Evolutionary conservation across 2,888 invertebrate genomes (phyloP).

Genomic region (Odontomyia ornata): DNA sequence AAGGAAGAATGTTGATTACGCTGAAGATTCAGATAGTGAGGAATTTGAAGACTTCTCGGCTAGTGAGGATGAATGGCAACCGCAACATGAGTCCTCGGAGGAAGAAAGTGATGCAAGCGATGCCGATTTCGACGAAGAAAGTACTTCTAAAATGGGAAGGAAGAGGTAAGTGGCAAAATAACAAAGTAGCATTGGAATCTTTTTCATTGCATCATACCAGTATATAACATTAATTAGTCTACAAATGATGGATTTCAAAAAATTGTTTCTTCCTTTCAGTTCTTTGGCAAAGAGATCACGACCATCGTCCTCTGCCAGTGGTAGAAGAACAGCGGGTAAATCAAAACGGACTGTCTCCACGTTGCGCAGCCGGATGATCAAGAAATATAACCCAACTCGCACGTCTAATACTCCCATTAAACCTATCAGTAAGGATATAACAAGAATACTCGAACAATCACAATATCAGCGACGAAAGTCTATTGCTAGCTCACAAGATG

Average conservation of each 20-base stretch:
- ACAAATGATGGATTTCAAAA: too few relatives aligned
- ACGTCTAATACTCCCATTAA: conserved; percentile 50
- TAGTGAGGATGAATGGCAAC: conserved; percentile 62
- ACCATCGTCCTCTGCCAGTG: not conserved
- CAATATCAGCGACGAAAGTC: conserved; percentile 36
- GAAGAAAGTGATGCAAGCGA: conserved; percentile 57
- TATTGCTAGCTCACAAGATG: conserved; percentile 44
- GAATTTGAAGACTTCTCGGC: conserved; percentile 61
- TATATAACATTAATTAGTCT: too few relatives aligned
- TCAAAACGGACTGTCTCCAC: conserved; percentile 24
- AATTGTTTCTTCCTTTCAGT: not conserved
- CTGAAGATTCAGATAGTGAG: conserved; percentile 53
- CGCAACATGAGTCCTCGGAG: conserved; percentile 52
- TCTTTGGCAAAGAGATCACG: conserved; percentile 8
- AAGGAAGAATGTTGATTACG: conserved; percentile 31
- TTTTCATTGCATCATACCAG: too few relatives aligned
- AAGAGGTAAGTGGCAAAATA: conserved; percentile 40
- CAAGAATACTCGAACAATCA: conserved; percentile 32
- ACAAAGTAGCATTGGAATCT: too few relatives aligned
- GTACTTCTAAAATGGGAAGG: not conserved
- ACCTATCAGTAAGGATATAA: conserved; percentile 48
- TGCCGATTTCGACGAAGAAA: conserved; percentile 52
- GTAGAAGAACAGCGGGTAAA: conserved; percentile 14
- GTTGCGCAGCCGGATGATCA: conserved; percentile 55
- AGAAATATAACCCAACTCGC: conserved; percentile 60